Evolutionary conservation across 2,113 vertebrate species (phyloP).

Genomic region (Prinia subflava): DNA sequence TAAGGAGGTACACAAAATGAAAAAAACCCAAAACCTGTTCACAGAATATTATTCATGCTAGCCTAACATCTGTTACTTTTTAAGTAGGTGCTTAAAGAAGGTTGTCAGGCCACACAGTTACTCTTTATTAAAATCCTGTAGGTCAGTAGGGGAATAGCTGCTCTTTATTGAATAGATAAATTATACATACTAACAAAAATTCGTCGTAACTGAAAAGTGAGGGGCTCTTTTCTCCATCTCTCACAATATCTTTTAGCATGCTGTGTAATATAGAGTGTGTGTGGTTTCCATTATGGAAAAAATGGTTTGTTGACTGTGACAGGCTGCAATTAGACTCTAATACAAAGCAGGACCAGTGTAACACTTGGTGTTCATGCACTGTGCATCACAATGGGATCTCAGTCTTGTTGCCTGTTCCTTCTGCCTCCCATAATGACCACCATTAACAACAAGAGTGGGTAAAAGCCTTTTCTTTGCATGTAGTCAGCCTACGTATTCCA

Average conservation of each 20-base stretch:
- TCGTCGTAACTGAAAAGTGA: neutral
- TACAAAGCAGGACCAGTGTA: neutral
- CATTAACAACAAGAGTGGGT: neutral
- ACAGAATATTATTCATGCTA: neutral
- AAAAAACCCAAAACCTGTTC: neutral
- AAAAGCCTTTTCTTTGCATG: neutral
- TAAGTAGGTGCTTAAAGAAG: neutral
- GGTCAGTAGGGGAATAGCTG: neutral
- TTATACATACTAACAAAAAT: neutral
- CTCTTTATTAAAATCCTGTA: conserved; percentile 13
- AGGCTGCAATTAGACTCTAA: conserved; percentile 20
- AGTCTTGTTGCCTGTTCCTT: neutral
- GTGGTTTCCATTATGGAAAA: neutral
- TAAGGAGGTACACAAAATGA: neutral
- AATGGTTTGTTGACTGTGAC: neutral
- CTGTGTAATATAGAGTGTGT: neutral
- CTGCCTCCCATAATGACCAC: neutral
- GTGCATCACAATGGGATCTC: neutral
- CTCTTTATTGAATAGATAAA: neutral
- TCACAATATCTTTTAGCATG: neutral
- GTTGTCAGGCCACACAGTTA: neutral
- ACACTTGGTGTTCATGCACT: neutral
- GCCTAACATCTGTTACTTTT: neutral
- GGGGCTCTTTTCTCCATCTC: neutral
- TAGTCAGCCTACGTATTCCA: neutral